These are phyloP conservation scores for Toxotes chatareus DNA, from an alignment of 2,113 vertebrate genomes.

Conservation along the genomic window DNA sequence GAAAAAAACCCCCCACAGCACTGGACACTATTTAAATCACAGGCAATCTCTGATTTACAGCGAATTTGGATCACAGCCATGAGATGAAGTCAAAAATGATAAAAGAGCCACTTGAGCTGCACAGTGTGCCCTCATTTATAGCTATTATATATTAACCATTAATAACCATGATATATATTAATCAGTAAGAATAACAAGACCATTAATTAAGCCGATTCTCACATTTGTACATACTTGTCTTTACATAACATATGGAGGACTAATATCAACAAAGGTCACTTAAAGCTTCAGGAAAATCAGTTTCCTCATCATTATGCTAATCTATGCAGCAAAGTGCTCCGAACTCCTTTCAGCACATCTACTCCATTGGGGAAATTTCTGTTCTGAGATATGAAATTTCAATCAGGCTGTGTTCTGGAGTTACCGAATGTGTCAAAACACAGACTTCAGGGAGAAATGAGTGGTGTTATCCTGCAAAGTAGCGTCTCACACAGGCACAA, in stretches of 20 bases:
- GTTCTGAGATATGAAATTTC: background rate
- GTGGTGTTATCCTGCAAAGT: background rate
- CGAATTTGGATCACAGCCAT: background rate
- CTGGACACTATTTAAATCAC: background rate
- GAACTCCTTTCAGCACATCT: background rate
- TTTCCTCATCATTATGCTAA: constrained; percentile 18
- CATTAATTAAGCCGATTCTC: too few species aligned
- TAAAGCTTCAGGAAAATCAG: background rate
- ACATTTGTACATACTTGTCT: background rate
- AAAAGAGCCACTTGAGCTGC: background rate
- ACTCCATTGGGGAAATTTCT: background rate
- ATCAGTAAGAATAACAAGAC: background rate
- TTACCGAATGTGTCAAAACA: constrained; percentile 1
- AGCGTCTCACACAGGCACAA: constrained; percentile 10
- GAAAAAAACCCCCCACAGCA: background rate
- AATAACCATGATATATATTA: background rate
- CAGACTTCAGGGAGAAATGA: background rate
- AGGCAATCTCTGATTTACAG: background rate
- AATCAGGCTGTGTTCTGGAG: background rate
- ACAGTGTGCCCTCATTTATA: background rate
- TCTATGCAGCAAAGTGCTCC: background rate
- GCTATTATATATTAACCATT: background rate
- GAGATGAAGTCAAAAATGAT: background rate
- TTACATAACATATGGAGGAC: background rate
- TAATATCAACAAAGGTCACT: background rate